phyloP scores from a whole-genome alignment of 2,113 vertebrate genomes.

The Rallus limicola region DNA sequence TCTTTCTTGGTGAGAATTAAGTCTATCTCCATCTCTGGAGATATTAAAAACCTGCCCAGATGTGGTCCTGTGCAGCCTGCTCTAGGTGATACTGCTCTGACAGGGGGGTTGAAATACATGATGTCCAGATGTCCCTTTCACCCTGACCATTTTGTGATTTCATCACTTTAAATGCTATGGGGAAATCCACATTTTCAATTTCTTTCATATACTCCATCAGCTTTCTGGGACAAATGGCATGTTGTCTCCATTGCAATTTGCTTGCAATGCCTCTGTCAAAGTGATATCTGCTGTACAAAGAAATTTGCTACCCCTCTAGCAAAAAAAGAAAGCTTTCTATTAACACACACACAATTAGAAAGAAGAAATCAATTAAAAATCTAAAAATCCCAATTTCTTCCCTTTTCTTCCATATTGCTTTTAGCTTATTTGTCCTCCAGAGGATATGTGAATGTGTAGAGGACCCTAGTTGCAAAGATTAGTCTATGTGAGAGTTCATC shows the following conservation, averaged over 20 bases:
- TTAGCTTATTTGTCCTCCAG: neutral
- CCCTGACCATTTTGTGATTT: neutral
- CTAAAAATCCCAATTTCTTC: neutral
- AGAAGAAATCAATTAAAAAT: neutral
- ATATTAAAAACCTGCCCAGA: too few relatives aligned
- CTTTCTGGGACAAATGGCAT: neutral
- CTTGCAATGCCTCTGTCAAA: neutral
- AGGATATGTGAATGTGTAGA: neutral
- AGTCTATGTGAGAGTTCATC: neutral
- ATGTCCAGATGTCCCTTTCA: too few relatives aligned
- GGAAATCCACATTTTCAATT: constrained; percentile 7
- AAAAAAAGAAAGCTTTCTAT: neutral
- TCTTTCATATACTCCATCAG: neutral
- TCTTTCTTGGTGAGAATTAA: neutral
- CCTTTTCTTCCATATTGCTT: neutral
- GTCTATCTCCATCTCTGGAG: neutral
- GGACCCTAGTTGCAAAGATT: neutral
- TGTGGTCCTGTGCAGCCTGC: too few relatives aligned
- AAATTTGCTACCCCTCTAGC: neutral
- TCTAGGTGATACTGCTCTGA: too few relatives aligned
- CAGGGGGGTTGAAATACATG: too few relatives aligned
- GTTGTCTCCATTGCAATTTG: neutral
- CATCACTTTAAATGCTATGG: neutral
- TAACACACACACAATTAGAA: neutral
- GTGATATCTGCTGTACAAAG: neutral